phyloP scores from a whole-genome alignment of 2,888 invertebrate species.

The Leistus spinibarbis region DNA sequence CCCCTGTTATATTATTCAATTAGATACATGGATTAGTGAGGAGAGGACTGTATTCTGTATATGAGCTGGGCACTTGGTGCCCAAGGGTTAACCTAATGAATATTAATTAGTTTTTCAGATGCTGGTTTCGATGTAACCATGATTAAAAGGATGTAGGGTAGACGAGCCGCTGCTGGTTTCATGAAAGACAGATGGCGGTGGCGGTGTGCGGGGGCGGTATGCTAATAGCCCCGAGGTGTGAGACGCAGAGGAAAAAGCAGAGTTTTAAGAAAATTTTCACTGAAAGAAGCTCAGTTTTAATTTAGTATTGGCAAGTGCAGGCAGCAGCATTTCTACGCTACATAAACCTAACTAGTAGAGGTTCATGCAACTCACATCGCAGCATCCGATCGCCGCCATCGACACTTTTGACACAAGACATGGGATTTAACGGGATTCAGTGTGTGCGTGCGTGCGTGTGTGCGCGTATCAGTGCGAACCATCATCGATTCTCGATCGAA shows the following conservation, averaged over 20 bases:
- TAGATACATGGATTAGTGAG: no score
- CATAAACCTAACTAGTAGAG: neutral
- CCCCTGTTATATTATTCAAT: no score
- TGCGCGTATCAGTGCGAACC: neutral
- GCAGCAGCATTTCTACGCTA: slow-evolving; percentile 3
- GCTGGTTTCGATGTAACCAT: no score
- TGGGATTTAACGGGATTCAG: neutral
- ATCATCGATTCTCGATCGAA: no score
- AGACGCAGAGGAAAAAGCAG: slow-evolving; percentile 47
- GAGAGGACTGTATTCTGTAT: no score
- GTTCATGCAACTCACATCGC: neutral
- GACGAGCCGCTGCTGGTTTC: slow-evolving; percentile 18
- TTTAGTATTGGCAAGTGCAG: slow-evolving; percentile 49
- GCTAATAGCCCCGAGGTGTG: slow-evolving; percentile 48
- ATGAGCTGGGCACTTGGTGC: no score
- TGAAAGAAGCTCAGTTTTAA: slow-evolving; percentile 55
- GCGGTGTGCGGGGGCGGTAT: slow-evolving; percentile 43
- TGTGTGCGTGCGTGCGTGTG: neutral
- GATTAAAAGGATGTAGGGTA: neutral
- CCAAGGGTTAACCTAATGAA: no score
- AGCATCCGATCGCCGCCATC: neutral
- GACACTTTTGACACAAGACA: neutral
- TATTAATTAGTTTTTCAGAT: no score
- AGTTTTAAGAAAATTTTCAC: slow-evolving; percentile 53
- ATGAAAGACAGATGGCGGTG: slow-evolving; percentile 12